Base-by-base conservation (phyloP, 2,797 vertebrate species). In the Megalops cyprinoides region DNA sequence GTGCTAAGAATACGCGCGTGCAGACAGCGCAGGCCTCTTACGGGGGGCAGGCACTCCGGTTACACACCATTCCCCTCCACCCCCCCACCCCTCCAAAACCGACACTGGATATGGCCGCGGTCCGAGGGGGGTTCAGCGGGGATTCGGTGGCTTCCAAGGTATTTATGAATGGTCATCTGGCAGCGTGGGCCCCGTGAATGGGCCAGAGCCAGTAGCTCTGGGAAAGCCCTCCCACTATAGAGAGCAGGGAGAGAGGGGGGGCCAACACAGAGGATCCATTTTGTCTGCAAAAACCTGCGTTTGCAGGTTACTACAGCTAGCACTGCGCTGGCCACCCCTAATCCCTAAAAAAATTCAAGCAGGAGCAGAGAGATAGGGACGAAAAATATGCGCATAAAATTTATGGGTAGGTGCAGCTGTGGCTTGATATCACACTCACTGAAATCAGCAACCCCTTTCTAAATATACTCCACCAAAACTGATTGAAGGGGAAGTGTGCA, bases 161-260 rank as follows among this genome's bases (percentile, higher is more conserved):
- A 78, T 81, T 56, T 78, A 74, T 39, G 34, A 77, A 74, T 74
- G 76, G 55, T 79, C 69, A 42, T 65, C 53, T 48, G 58, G 56
- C 76, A 49, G 71, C 79, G 28, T 48, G 37, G 10, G 46, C 56
- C 28, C 65, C 65, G 62, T 81, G 74, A 83, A 62, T 80, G 78
- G 73, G 74, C 69, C 28, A 18, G n/a, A 60, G 65, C 55, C 39
- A 12, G 53, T 62, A 44, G 75, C 28, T 23, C 37, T 55, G 56
- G 79, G 76, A 77, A 80, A 73, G 44, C 67, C 51, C 75, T 77
- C 74, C 80, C 77, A 74, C 79, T 80, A 83, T 80, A 83, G 75
- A 60, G 69, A 74, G 28, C 53, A 23, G 74, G 14, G 46, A 14
- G 31, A 53, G 55, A 76, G 74, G 73, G 58, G 62, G 12, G 28